Base-by-base conservation (phyloP, 2,888 invertebrate genomes). In the Helicoverpa assulta region DNA sequence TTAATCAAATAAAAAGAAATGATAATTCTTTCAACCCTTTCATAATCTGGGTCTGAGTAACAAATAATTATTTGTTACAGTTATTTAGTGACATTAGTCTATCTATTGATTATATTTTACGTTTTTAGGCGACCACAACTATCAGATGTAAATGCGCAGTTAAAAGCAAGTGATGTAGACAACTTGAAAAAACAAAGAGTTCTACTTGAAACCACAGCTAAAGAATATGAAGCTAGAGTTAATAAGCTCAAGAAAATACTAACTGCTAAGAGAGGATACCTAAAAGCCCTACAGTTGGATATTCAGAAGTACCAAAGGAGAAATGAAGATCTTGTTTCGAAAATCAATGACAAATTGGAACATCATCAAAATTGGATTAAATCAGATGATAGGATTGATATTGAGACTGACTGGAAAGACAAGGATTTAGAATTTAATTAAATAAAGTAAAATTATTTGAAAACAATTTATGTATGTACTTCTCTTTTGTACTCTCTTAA, bases 401-500 rank as follows among this genome's bases (percentile, higher is more conserved):
- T 89, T 56, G 88, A 92, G 40, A 79, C 87, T 51, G 80, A 82
- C 66, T 93, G 92, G 92, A 85, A 86, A 70, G 88, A 89, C 50
- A 90, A 89, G 86, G 89, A 92, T 64, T 80, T 90, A 82, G 86
- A 91, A 78, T 66, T 82, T 66, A 84, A 89, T 87, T 72, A 88
- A 91, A 92, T 88, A 90, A 89, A 91, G 81, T 89, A 76, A 82
- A 84, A 85, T 89, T 88, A 89, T 89, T 92, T 94, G 93, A 94
- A 92, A 94, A 95, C 93, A 94, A 92, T 94, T 94, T 95, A 94
- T 95, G 21, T 95, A 94, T 95, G 21, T 21, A 21, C 21, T 21
- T 21, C 21, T 21, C 21, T 21, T 21, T 2, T 21, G 21, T 21
- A 21, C 21, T 21, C 21, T 2, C 2, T 2, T 21, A 21, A 21